Evolutionary conservation across 2,113 vertebrate species (phyloP).

Genomic region (Rhynchopsitta pachyrhyncha): DNA sequence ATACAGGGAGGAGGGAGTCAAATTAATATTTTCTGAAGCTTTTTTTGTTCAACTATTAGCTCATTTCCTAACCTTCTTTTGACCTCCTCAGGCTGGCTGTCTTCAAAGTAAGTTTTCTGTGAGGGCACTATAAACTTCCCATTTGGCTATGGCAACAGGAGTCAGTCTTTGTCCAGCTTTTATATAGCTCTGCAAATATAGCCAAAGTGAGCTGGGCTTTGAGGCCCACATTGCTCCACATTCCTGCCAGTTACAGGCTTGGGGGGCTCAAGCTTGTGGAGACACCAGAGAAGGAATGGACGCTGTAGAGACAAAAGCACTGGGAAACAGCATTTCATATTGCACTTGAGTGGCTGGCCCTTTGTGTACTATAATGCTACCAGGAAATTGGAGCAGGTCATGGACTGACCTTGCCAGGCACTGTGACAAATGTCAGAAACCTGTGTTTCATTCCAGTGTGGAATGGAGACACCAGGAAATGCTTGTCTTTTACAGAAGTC

Average conservation of each 20-base stretch:
- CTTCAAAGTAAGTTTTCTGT: neutral
- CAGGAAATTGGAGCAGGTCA: neutral
- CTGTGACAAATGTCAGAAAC: neutral
- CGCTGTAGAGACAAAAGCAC: rapidly evolving
- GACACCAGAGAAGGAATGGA: neutral
- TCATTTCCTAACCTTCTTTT: neutral
- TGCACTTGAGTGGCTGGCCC: neutral
- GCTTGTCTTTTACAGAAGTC: neutral
- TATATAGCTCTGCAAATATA: neutral
- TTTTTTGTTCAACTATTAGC: neutral
- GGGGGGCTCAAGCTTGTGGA: neutral
- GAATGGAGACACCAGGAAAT: neutral
- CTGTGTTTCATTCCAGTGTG: neutral
- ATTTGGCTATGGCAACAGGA: neutral
- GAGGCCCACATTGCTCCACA: neutral
- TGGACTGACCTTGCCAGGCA: neutral
- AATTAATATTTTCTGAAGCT: neutral
- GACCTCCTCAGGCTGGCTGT: neutral
- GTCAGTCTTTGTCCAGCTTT: neutral
- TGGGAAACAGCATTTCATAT: neutral
- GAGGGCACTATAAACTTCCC: neutral
- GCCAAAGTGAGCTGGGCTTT: neutral
- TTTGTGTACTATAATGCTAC: neutral
- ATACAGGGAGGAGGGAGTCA: neutral
- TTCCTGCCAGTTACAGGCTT: neutral